A percentile compares a stretch with the other conserved stretches of the same genome.
Conservation (phyloP, 2,888 invertebrate species). For the Eupelmus urozonus region DNA sequence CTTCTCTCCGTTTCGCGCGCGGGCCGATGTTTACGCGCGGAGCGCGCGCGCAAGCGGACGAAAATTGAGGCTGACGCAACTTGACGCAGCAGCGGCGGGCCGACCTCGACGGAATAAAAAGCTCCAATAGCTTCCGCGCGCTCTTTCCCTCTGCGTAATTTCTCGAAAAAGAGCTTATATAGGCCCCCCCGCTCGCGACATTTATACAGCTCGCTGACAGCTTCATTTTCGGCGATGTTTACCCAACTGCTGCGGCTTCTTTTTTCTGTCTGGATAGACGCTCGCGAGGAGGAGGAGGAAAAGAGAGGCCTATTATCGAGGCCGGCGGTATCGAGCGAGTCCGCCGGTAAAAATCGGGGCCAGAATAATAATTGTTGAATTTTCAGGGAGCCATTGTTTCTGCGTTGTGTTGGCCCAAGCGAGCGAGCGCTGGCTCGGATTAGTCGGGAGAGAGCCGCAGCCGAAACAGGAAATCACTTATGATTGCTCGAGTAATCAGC, state of each 20-base stretch:
- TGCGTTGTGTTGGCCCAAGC: background rate
- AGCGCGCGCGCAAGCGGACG: too few species aligned
- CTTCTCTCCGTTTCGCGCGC: too few species aligned
- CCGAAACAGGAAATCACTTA: constrained; percentile 65
- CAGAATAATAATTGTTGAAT: constrained; percentile 18
- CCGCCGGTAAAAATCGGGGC: background rate
- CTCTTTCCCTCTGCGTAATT: constrained; percentile 18
- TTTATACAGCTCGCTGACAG: background rate
- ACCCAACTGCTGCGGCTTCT: constrained; percentile 8
- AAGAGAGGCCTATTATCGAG: too few species aligned
- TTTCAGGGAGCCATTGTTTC: constrained; percentile 6
- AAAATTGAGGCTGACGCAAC: constrained; percentile 28
- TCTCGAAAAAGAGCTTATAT: constrained; percentile 8
- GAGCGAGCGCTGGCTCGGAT: constrained; percentile 3
- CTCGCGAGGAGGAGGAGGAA: too few species aligned
- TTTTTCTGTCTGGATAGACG: background rate
- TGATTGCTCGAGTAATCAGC: constrained; percentile 64
- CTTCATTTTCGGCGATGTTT: constrained; percentile 16
- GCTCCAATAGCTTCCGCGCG: background rate
- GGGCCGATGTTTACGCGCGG: too few species aligned
- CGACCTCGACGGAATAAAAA: constrained; percentile 18
- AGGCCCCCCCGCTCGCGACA: background rate
- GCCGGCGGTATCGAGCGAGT: too few species aligned
- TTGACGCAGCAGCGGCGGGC: background rate
- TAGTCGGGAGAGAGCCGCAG: constrained; percentile 22